Base-by-base conservation (phyloP, 1,140 invertebrate species). In the Drosophila nasuta region DNA sequence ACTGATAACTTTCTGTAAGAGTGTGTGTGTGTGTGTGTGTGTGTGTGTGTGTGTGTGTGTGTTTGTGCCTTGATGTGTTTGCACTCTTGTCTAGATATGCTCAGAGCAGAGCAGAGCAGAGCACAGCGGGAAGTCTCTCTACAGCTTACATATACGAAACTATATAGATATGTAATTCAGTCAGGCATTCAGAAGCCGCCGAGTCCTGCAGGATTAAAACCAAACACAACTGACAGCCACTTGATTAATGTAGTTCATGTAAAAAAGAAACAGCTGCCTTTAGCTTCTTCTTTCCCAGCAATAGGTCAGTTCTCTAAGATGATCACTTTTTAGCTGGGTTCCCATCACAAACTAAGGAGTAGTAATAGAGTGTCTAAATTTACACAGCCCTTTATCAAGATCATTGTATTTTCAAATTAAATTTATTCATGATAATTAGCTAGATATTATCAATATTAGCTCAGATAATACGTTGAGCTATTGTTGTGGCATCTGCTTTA, bases 1-100 rank as follows among this genome's bases (percentile, higher is more conserved):
- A 60, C 64, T 77, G 81, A 82, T 82, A 82, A 77, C 57, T 63
- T 20, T 57, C 28, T 56, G 17, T 45, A 25, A 25, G 20, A 20
- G 15, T 59, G 5, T 45, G 11, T 15, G 15, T 43, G 17, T 64
- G 38, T 59, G 28, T n/a, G n/a, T n/a, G 35, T 62, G 20, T 59
- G 5, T 45, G 11, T 15, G 15, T 43, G 17, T 64, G 38, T 59
- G 28, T 80, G 35, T 62, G 20, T 59, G 5, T 41, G 10, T 80
- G 35, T 62, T 25, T 52, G 30, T 57, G 66, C 48, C 45, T 43
- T 59, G 52, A 38, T 45, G 49, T 80, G 78, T 81, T 71, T 76
- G 45, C 62, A 62, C 33, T 57, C 65, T 76, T 68, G 62, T 68
- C 66, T 71, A 78, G 79, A 82, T 83, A 75, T 51, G 72, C 45